phyloP scores from a whole-genome alignment of 2,888 invertebrate species.

The Pollenia angustigena region DNA sequence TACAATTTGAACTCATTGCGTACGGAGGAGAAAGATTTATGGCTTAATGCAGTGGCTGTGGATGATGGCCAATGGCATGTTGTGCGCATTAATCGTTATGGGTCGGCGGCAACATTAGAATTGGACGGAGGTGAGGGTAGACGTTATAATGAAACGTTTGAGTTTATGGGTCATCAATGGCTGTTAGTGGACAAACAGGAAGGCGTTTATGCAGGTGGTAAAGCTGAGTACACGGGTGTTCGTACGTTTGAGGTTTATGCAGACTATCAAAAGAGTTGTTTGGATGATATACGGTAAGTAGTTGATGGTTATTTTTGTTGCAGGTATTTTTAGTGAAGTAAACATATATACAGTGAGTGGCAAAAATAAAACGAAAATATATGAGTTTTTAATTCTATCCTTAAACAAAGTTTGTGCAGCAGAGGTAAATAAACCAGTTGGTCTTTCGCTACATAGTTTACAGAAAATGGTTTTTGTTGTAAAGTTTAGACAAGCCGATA shows the following conservation, averaged over 20 bases:
- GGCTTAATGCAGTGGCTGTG: slow-evolving; percentile 94
- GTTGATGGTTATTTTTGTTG: neutral
- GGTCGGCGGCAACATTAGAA: slow-evolving; percentile 95
- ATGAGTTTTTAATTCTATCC: too few species aligned
- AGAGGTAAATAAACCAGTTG: too few species aligned
- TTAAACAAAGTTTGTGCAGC: too few species aligned
- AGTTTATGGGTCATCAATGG: slow-evolving; percentile 96
- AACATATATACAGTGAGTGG: slow-evolving; percentile 10
- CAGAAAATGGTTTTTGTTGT: too few species aligned
- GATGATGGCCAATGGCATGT: slow-evolving; percentile 99
- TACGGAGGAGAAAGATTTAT: slow-evolving; percentile 95
- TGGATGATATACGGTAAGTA: slow-evolving; percentile 86
- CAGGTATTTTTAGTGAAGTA: neutral
- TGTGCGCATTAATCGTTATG: slow-evolving; percentile 94
- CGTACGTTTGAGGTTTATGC: slow-evolving; percentile 97
- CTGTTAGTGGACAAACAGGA: slow-evolving; percentile 96
- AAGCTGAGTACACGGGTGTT: slow-evolving; percentile 97
- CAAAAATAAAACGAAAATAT: neutral
- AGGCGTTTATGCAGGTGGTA: slow-evolving; percentile 97
- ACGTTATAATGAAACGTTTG: slow-evolving; percentile 96
- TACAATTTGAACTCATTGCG: slow-evolving; percentile 96
- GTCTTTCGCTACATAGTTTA: too few species aligned
- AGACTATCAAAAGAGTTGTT: slow-evolving; percentile 95
- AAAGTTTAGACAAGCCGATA: too few species aligned
- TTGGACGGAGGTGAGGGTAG: slow-evolving; percentile 98